A percentile compares a stretch with the other conserved stretches of the same genome.
These are phyloP conservation scores for Volucella inanis DNA, from an alignment of 2,888 invertebrate genomes.

Conservation along the genomic window DNA sequence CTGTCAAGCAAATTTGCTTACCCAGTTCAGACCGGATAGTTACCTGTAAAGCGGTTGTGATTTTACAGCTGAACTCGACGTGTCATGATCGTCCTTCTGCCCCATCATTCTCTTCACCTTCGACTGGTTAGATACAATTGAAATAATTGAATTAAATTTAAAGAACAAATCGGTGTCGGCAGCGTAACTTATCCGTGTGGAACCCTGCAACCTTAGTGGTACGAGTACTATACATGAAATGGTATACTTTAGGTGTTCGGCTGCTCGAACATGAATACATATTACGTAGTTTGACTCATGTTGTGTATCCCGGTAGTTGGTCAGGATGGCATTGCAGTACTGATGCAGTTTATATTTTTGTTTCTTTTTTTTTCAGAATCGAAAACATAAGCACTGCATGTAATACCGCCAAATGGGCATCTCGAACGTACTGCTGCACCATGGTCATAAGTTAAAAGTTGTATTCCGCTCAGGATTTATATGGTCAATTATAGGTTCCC, in stretches of 20 bases:
- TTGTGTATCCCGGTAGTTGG: conserved; percentile 40
- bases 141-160: conserved; percentile 73
- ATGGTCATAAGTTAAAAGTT: conserved; percentile 38
- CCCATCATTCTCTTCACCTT: neutral
- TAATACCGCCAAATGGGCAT: conserved; percentile 46
- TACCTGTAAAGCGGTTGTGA: conserved; percentile 42
- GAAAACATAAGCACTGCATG: conserved; percentile 52
- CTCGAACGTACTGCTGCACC: conserved; percentile 47
- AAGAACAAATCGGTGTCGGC: conserved; percentile 67
- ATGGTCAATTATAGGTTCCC: conserved; percentile 13
- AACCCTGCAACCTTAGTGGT: conserved; percentile 32
- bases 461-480: conserved; percentile 50
- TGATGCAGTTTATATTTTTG: conserved; percentile 11
- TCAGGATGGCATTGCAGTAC: neutral
- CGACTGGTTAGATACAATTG: conserved; percentile 49
- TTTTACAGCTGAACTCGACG: conserved; percentile 44
- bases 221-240: neutral
- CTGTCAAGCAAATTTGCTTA: neutral
- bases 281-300: conserved; percentile 58
- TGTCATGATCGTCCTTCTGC: conserved; percentile 46
- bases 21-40: neutral
- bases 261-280: conserved; percentile 51
- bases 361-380: conserved; percentile 10
- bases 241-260: neutral
- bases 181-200: conserved; percentile 56